These are phyloP conservation scores for Temnothorax rugatulus DNA, from an alignment of 2,888 invertebrate species.

Conservation along the genomic window DNA sequence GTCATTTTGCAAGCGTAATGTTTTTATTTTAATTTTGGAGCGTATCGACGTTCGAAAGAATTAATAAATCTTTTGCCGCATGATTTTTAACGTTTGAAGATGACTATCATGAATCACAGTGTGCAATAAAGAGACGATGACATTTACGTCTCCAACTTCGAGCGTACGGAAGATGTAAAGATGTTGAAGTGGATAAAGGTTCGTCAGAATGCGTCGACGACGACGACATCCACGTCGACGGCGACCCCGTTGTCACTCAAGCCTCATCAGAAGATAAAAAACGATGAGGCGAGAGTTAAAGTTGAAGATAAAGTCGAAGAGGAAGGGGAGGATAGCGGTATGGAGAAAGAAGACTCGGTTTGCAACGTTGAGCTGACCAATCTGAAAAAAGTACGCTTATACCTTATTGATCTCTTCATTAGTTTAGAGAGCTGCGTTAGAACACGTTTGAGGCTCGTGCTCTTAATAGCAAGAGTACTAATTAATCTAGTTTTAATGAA, in stretches of 20 bases:
- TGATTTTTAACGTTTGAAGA: neutral
- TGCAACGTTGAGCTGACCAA: conserved; percentile 80
- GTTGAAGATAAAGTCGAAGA: conserved; percentile 76
- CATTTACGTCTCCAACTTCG: neutral
- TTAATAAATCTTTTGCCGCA: neutral
- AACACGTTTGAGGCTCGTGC: neutral
- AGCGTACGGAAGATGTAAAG: conserved; percentile 54
- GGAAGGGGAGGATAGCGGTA: conserved; percentile 83
- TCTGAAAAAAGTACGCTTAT: conserved; percentile 83
- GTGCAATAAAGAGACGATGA: neutral
- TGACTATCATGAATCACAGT: neutral
- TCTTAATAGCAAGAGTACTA: conserved; percentile 18
- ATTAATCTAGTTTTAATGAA: conserved; percentile 24
- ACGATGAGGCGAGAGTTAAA: conserved; percentile 53
- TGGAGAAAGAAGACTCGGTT: conserved; percentile 83
- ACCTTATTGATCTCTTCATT: neutral
- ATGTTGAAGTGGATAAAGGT: conserved; percentile 86
- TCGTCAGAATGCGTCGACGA: conserved; percentile 80
- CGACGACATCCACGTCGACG: conserved; percentile 61
- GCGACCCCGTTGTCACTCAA: conserved; percentile 25
- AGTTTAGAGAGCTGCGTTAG: conserved; percentile 21
- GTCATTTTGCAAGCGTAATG: conserved; percentile 1
- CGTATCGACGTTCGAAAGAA: neutral
- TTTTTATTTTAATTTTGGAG: conserved; percentile 51
- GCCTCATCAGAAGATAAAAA: conserved; percentile 53